Conservation (phyloP, 2,113 vertebrate genomes). For the Corvus cornix region DNA sequence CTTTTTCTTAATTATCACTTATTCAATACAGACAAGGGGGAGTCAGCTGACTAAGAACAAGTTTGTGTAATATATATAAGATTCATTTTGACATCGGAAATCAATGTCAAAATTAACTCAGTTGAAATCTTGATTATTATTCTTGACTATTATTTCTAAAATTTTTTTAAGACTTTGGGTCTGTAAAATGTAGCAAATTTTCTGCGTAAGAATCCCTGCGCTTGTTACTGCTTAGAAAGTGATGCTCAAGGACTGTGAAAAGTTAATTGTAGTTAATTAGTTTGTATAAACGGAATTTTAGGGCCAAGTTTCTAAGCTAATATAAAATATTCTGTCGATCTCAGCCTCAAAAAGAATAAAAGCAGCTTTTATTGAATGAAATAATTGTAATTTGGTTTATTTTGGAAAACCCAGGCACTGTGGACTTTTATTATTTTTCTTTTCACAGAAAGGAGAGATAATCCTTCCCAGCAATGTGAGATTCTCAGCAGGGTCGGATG, state of each 20-base stretch:
- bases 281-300: not conserved
- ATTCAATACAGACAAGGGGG: not conserved
- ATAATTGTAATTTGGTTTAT: not conserved
- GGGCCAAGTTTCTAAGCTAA: not conserved
- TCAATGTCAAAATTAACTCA: not conserved
- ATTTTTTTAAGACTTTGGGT: not conserved
- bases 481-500: constrained; percentile 83
- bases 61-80: not conserved
- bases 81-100: not conserved
- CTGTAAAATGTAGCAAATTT: not conserved
- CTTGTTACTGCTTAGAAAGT: not conserved
- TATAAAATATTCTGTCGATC: not conserved
- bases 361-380: not conserved
- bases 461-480: constrained; percentile 74
- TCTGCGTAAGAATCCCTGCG: not conserved
- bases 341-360: not conserved
- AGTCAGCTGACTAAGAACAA: not conserved
- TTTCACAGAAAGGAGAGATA: constrained; percentile 81
- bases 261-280: not conserved
- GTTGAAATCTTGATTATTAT: not conserved
- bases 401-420: not conserved
- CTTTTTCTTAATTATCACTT: not conserved
- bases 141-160: not conserved
- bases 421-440: not conserved
- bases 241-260: not conserved